These are phyloP conservation scores for Edolisoma coerulescens DNA, from an alignment of 2,113 vertebrate genomes.

Conservation along the genomic window DNA sequence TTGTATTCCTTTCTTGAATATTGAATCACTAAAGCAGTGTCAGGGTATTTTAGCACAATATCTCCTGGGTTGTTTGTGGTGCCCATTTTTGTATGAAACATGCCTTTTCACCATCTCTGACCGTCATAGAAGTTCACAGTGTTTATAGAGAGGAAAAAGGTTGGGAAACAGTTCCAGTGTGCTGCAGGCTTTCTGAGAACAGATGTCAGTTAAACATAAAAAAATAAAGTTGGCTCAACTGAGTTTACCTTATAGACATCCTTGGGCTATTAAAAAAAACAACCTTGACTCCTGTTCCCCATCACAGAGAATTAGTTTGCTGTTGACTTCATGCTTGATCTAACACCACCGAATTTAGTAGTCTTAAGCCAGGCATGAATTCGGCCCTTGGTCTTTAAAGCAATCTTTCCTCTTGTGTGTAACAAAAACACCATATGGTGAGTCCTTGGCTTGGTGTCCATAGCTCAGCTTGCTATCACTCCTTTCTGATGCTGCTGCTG, in stretches of 20 bases:
- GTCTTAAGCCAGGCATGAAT: not conserved
- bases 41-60: not conserved
- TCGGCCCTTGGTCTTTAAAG: slow-evolving; percentile 6
- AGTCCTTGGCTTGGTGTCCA: slow-evolving; percentile 43
- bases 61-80: not conserved
- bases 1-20: not conserved
- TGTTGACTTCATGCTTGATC: slow-evolving; percentile 37
- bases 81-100: not conserved
- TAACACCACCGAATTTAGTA: not conserved
- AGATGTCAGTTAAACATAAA: slow-evolving; percentile 43
- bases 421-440: slow-evolving; percentile 60
- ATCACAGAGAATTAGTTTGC: slow-evolving; percentile 15
- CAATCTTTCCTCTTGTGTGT: slow-evolving; percentile 24
- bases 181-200: slow-evolving; percentile 41
- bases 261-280: not conserved
- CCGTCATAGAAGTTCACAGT: not conserved
- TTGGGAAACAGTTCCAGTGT: not conserved
- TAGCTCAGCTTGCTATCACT: not conserved
- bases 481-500: slow-evolving; percentile 14
- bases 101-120: not conserved
- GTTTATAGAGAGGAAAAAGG: not conserved
- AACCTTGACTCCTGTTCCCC: not conserved
- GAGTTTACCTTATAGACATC: slow-evolving; percentile 42
- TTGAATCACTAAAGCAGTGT: not conserved
- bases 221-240: slow-evolving; percentile 24